Conservation (phyloP, 2,888 invertebrate species). For the Chaitophorus viminalis region DNA sequence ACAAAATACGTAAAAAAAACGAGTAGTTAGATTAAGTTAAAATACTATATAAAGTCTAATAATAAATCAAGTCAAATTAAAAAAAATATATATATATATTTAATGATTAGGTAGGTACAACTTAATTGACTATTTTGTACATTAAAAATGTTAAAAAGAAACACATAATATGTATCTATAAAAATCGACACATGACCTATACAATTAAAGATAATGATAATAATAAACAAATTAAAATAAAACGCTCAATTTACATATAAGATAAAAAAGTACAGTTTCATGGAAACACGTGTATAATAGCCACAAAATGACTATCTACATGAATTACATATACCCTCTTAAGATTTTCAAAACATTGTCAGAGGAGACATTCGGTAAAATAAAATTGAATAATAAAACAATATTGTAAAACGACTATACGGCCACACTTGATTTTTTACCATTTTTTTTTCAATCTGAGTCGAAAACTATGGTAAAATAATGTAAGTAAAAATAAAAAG, state of each 20-base stretch:
- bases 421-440: too few species aligned
- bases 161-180: not conserved
- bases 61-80: not conserved
- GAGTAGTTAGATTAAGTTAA: too few species aligned
- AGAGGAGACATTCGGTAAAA: not conserved
- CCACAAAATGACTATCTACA: not conserved
- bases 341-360: not conserved
- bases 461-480: too few species aligned
- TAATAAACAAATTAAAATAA: not conserved
- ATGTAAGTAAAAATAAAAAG: too few species aligned
- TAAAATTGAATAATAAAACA: not conserved
- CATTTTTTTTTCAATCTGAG: too few species aligned
- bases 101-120: slow-evolving; percentile 25
- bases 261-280: not conserved
- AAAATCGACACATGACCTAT: not conserved
- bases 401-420: not conserved
- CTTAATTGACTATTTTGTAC: slow-evolving; percentile 44
- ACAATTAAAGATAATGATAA: not conserved
- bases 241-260: not conserved
- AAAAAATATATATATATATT: slow-evolving; percentile 31
- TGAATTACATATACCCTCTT: not conserved
- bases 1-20: not conserved
- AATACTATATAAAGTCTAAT: not conserved
- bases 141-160: slow-evolving; percentile 29
- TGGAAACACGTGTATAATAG: not conserved